Evolutionary conservation across 2,113 vertebrate genomes (phyloP).

Genomic region (Alethe diademata): DNA sequence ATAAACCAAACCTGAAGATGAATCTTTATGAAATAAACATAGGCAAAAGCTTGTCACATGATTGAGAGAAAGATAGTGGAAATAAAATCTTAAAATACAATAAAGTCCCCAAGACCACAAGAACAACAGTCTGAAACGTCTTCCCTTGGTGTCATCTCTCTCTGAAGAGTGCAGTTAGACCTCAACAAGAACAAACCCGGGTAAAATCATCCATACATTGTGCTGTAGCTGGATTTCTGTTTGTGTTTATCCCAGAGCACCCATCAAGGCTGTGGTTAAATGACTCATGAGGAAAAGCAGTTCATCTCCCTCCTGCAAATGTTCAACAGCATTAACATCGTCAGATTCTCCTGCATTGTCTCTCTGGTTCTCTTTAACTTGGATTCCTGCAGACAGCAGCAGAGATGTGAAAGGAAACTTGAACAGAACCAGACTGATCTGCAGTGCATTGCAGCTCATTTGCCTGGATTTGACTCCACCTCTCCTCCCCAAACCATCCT

Average conservation of each 20-base stretch:
- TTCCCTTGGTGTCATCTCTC: not conserved
- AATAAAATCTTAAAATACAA: not conserved
- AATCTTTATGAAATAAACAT: not conserved
- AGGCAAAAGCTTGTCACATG: not conserved
- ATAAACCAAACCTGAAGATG: not conserved
- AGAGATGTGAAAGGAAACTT: not conserved
- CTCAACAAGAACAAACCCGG: not conserved
- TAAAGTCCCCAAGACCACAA: not conserved
- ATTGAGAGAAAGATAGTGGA: not conserved
- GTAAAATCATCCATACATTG: not conserved
- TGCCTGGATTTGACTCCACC: not conserved
- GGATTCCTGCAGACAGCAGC: not conserved
- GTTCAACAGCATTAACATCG: not conserved
- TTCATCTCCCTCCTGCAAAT: not conserved
- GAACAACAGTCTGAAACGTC: not conserved
- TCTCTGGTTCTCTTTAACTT: not conserved
- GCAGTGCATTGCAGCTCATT: not conserved
- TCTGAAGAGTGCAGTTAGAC: not conserved
- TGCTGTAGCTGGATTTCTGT: not conserved
- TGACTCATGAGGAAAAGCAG: not conserved
- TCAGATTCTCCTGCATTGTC: not conserved
- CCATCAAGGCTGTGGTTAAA: not conserved
- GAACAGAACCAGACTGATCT: not conserved
- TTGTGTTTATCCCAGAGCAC: not conserved
- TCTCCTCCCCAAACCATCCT: not conserved